Base-by-base conservation (phyloP, 2,888 invertebrate genomes). In the Dendrolimus pini region DNA sequence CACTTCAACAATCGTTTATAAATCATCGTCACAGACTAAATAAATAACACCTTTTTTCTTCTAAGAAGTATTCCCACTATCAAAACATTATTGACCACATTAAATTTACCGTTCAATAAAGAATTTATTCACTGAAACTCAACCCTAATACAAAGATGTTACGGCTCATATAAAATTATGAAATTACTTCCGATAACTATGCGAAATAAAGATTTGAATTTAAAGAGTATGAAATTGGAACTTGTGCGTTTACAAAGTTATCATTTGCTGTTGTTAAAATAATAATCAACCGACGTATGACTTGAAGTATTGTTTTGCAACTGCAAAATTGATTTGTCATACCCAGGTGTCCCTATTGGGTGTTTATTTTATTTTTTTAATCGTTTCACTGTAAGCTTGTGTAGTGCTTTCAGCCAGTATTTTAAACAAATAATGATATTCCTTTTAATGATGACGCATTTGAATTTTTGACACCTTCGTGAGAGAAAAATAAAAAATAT, bases 141-240 rank as follows among this genome's bases (percentile, higher is more conserved):
- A 67, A 67, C 70, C 62, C 59, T 67, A 62, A 55, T 6, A 0
- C 54, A 1, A 52, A 60, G 58, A 13, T 8, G 7, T 30, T 41
- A n/a, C n/a, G 3, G 41, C 3, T 53, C 55, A 56, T 30, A 30
- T 30, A 30, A 30, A 30, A 30, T 47, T 58, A 8, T 7, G 12
- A 55, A 54, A 12, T 52, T 53, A 60, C 53, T 57, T 64, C 58
- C 61, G 60, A 70, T 67, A 68, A 65, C 63, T 71, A 74, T 65
- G 63, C 65, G 67, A 71, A 30, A 77, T 77, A 76, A 80, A 80
- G 74, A 82, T 81, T 82, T 78, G 75, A 77, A 80, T 81, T 80
- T 77, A 80, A 81, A 77, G 77, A 79, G 79, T 77, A 82, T 82
- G 83, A 82, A 83, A 84, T 81, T 78, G 74, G 79, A 83, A 83